phyloP scores from a whole-genome alignment of 2,888 invertebrate species.

The Rhabditophanes sp. region DNA sequence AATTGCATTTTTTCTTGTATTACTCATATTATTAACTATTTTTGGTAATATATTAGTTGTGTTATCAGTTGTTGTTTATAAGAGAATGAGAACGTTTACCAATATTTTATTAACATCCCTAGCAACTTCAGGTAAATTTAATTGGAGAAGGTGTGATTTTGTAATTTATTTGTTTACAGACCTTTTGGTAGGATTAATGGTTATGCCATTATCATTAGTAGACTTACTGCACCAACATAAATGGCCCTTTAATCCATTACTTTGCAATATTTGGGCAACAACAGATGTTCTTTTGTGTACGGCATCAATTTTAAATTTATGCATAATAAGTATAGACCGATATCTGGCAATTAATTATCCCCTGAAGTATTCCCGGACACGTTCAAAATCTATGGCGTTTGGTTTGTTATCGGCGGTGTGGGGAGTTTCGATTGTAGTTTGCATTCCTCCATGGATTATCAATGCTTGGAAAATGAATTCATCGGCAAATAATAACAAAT shows the following conservation, averaged over 20 bases:
- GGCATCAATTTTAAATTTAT: slow-evolving; percentile 43
- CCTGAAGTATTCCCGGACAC: slow-evolving; percentile 43
- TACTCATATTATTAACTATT: slow-evolving; percentile 38
- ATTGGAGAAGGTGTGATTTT: neutral
- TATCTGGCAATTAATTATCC: slow-evolving; percentile 46
- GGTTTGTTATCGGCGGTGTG: slow-evolving; percentile 44
- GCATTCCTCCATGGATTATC: slow-evolving; percentile 44
- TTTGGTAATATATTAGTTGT: slow-evolving; percentile 45
- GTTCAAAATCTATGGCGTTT: slow-evolving; percentile 38
- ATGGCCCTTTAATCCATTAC: slow-evolving; percentile 36
- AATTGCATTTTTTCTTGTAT: slow-evolving; percentile 29
- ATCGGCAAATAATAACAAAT: slow-evolving; percentile 5
- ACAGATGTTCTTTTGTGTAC: slow-evolving; percentile 43
- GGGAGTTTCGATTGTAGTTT: slow-evolving; percentile 43
- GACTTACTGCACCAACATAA: slow-evolving; percentile 43
- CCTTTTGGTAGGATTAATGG: slow-evolving; percentile 43
- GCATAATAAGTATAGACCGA: slow-evolving; percentile 44
- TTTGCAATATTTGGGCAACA: slow-evolving; percentile 39
- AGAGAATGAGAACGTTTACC: slow-evolving; percentile 46
- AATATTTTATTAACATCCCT: slow-evolving; percentile 45
- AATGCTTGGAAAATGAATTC: slow-evolving; percentile 36
- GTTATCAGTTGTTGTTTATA: slow-evolving; percentile 44
- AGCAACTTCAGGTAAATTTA: slow-evolving; percentile 42
- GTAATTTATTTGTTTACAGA: slow-evolving; percentile 16
- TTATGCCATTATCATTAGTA: slow-evolving; percentile 45